These are phyloP conservation scores for Magallana ariakensis DNA, from an alignment of 1,140 invertebrate species.

Conservation along the genomic window DNA sequence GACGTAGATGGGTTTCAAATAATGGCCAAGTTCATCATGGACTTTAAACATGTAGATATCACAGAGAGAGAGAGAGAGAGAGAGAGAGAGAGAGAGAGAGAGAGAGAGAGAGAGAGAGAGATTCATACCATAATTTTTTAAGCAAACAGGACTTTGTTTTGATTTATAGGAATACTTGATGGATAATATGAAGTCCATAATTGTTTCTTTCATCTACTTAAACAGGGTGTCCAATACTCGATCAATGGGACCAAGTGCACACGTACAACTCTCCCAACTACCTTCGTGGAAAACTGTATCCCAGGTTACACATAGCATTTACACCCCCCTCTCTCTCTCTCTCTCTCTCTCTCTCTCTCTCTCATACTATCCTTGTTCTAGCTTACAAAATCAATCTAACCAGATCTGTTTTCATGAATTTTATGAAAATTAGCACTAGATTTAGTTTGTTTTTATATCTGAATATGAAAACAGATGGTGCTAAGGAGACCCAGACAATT, in stretches of 20 bases:
- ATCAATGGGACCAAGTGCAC: conserved; percentile 47
- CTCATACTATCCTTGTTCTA: too few relatives aligned
- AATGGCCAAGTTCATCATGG: not conserved
- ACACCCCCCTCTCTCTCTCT: not conserved
- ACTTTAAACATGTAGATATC: conserved; percentile 36
- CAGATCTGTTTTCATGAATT: too few relatives aligned
- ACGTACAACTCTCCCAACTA: conserved; percentile 37
- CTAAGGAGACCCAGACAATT: not conserved
- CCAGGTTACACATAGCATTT: conserved; percentile 43
- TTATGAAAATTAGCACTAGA: too few relatives aligned
- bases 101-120: not conserved
- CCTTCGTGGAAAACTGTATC: conserved; percentile 49
- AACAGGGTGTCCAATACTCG: conserved; percentile 55
- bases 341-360: too few relatives aligned
- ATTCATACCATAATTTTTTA: too few relatives aligned
- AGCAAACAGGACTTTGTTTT: too few relatives aligned
- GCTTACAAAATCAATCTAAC: too few relatives aligned
- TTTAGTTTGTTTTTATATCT: too few relatives aligned
- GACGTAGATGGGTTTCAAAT: conserved; percentile 16
- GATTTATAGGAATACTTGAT: too few relatives aligned
- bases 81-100: too few relatives aligned
- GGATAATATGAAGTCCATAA: not conserved
- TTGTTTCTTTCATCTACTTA: not conserved
- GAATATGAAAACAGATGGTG: not conserved
- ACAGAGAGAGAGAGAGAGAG: not conserved